Percentiles rank a stretch among this genome's conserved stretches.
These are phyloP conservation scores for Geotria australis DNA, from an alignment of 2,797 vertebrate species.

Conservation along the genomic window DNA sequence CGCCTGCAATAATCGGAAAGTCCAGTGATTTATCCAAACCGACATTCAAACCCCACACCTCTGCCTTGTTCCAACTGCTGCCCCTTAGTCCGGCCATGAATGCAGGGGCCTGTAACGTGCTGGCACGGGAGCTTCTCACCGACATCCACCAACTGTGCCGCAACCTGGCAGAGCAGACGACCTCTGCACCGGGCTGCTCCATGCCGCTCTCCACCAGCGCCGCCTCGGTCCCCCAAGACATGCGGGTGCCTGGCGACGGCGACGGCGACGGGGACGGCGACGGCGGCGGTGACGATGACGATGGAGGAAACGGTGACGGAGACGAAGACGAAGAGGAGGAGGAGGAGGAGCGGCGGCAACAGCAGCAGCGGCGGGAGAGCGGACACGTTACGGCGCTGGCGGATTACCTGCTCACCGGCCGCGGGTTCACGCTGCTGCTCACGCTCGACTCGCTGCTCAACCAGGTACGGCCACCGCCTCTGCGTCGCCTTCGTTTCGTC, in stretches of 20 bases:
- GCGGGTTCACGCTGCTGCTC: constrained; percentile 59
- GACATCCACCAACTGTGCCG: constrained; percentile 88
- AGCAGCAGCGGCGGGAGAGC: constrained; percentile 21
- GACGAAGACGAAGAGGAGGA: constrained; percentile 10
- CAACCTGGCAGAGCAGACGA: constrained; percentile 40
- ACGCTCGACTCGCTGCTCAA: constrained; percentile 63
- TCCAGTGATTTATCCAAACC: too few species aligned
- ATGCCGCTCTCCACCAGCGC: too few species aligned
- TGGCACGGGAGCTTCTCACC: constrained; percentile 82
- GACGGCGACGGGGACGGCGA: too few species aligned
- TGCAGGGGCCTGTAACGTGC: constrained; percentile 53
- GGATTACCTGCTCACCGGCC: constrained; percentile 72
- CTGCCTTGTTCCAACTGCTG: not conserved
- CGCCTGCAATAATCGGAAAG: too few species aligned
- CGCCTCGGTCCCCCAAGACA: too few species aligned
- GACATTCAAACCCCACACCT: too few species aligned
- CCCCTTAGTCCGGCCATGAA: constrained; percentile 64
- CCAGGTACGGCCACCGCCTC: constrained; percentile 24
- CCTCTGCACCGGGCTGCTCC: too few species aligned
- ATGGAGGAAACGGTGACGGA: too few species aligned
- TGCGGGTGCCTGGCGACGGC: too few species aligned
- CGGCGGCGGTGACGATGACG: too few species aligned
- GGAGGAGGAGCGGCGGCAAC: too few species aligned
- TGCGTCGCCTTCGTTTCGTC: not conserved
- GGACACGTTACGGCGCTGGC: constrained; percentile 71